These are phyloP conservation scores for Dunckerocampus dactyliophorus DNA, from an alignment of 2,113 vertebrate genomes.

Conservation along the genomic window DNA sequence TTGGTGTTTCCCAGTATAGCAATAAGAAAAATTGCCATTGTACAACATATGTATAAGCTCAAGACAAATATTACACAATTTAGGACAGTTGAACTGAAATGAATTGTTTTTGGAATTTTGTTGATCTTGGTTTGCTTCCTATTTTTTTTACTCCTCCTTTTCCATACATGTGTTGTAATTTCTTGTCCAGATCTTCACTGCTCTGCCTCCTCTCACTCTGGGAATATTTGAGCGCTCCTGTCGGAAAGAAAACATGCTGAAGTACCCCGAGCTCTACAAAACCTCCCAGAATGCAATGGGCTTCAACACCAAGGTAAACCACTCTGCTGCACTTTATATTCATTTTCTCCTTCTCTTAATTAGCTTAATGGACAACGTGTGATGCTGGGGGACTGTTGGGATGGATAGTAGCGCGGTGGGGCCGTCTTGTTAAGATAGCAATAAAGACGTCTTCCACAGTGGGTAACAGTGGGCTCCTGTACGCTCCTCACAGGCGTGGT, in stretches of 20 bases:
- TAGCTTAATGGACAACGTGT: background rate
- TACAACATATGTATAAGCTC: too few relatives aligned
- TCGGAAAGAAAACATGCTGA: slow-evolving; percentile 97
- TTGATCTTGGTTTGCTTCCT: background rate
- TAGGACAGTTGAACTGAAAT: too few relatives aligned
- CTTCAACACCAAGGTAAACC: slow-evolving; percentile 94
- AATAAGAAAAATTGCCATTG: too few relatives aligned
- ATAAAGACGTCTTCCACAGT: slow-evolving; percentile 73
- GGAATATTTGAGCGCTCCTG: slow-evolving; percentile 98
- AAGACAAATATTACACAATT: too few relatives aligned
- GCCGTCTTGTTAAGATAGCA: slow-evolving; percentile 53
- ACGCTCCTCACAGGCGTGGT: slow-evolving; percentile 69
- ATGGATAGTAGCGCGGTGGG: background rate
- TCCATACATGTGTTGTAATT: slow-evolving; percentile 2
- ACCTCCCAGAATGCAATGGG: slow-evolving; percentile 96
- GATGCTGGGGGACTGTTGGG: background rate
- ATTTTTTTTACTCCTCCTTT: background rate
- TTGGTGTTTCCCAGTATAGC: too few relatives aligned
- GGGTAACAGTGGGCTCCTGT: slow-evolving; percentile 44
- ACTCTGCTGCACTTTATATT: background rate
- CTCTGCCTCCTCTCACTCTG: slow-evolving; percentile 92
- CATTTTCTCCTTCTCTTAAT: background rate
- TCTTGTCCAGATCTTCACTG: slow-evolving; percentile 84
- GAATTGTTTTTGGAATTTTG: background rate
- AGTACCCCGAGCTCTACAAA: slow-evolving; percentile 97